Percentiles rank a stretch among this genome's conserved stretches.
Evolutionary conservation across 2,888 invertebrate species (phyloP).

Genomic region (Dasysyrphus tricinctus): DNA sequence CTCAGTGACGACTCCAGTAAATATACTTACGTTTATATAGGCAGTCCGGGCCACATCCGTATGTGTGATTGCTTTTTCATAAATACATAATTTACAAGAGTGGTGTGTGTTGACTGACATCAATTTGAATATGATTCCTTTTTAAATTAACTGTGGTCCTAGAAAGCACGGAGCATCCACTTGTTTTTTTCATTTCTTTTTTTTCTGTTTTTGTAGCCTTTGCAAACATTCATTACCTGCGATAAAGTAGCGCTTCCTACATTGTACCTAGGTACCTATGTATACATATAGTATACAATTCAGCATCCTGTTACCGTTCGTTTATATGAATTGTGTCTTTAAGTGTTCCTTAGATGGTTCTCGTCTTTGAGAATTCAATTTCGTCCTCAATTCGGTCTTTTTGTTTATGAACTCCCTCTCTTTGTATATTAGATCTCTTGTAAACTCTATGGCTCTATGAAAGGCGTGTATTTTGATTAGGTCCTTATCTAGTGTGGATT

Average conservation of each 20-base stretch:
- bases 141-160: slow-evolving; percentile 71
- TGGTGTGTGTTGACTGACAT: slow-evolving; percentile 52
- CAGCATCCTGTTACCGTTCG: slow-evolving; percentile 25
- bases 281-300: not conserved
- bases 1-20: slow-evolving; percentile 55
- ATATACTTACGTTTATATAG: slow-evolving; percentile 21
- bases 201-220: slow-evolving; percentile 14
- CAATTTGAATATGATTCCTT: slow-evolving; percentile 68
- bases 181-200: slow-evolving; percentile 35
- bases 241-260: slow-evolving; percentile 47
- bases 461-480: slow-evolving; percentile 72
- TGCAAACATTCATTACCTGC: slow-evolving; percentile 68
- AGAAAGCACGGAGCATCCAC: slow-evolving; percentile 37
- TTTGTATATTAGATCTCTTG: slow-evolving; percentile 42
- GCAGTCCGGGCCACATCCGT: not conserved
- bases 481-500: slow-evolving; percentile 72
- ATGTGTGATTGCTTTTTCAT: slow-evolving; percentile 73
- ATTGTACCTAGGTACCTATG: not conserved
- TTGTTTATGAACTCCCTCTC: slow-evolving; percentile 58
- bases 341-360: slow-evolving; percentile 30
- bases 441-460: slow-evolving; percentile 35
- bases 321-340: slow-evolving; percentile 37
- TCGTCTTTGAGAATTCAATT: slow-evolving; percentile 67
- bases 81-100: slow-evolving; percentile 70
- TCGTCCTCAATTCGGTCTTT: slow-evolving; percentile 64